Evolutionary conservation across 2,888 invertebrate species (phyloP).

Genomic region (Hirtodrosophila confusa): DNA sequence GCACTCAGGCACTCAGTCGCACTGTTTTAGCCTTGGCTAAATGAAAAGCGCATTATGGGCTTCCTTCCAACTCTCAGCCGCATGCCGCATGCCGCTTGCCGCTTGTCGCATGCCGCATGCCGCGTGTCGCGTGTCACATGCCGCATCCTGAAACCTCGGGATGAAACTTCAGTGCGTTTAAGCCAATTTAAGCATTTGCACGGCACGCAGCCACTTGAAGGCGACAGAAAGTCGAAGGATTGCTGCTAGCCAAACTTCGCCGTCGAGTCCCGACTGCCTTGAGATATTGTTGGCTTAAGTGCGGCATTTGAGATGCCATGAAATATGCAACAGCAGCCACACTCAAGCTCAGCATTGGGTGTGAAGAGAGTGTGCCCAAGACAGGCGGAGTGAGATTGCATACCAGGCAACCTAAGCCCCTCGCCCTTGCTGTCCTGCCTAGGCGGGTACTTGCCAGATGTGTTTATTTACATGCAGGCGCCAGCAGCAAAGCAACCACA

Average conservation of each 20-base stretch:
- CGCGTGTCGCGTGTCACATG: not conserved
- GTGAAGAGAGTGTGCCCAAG: not conserved
- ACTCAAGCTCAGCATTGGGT: conserved; percentile 1
- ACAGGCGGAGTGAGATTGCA: conserved; percentile 7
- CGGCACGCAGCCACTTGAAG: conserved; percentile 48
- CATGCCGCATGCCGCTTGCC: not conserved
- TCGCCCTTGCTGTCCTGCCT: not conserved
- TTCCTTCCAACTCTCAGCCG: not conserved
- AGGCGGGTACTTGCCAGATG: conserved; percentile 17
- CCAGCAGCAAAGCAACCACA: conserved; percentile 24
- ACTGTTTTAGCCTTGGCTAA: conserved; percentile 18
- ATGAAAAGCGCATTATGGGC: conserved; percentile 49
- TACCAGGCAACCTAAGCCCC: not conserved
- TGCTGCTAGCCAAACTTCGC: conserved; percentile 2
- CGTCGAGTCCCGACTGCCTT: conserved; percentile 7
- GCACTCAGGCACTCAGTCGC: conserved; percentile 2
- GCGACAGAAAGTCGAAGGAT: conserved; percentile 34
- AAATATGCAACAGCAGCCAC: conserved; percentile 63
- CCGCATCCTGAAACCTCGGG: conserved; percentile 10
- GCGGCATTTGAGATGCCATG: conserved; percentile 58
- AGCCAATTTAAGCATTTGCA: conserved; percentile 68
- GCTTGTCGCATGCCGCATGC: not conserved
- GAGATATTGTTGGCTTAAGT: conserved; percentile 59
- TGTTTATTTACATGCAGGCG: conserved; percentile 49
- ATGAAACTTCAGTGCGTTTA: conserved; percentile 35